phyloP scores from a whole-genome alignment of 2,888 invertebrate species.

The Drosophila mulleri region DNA sequence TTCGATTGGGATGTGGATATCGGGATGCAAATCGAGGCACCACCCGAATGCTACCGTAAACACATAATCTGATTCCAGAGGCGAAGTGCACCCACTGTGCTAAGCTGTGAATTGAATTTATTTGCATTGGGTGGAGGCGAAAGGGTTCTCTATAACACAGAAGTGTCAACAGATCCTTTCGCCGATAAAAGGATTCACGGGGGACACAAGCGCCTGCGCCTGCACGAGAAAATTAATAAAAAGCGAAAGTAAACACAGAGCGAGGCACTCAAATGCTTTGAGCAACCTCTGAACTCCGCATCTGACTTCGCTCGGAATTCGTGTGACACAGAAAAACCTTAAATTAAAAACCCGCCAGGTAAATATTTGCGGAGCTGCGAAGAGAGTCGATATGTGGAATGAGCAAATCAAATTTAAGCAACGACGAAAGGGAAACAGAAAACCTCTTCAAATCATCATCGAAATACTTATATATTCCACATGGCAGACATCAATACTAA shows the following conservation, averaged over 20 bases:
- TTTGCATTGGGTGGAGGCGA: not conserved
- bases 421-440: conserved; percentile 1
- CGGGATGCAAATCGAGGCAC: conserved; percentile 23
- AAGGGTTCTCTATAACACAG: conserved; percentile 8
- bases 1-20: not conserved
- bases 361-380: conserved; percentile 44
- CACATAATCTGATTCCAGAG: conserved; percentile 22
- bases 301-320: not conserved
- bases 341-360: conserved; percentile 50
- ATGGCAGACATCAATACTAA: not conserved
- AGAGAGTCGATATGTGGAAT: not conserved
- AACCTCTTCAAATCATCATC: conserved; percentile 3
- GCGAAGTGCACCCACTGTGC: conserved; percentile 6
- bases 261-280: conserved; percentile 26
- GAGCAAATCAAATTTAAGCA: conserved; percentile 22
- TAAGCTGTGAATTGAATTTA: conserved; percentile 8
- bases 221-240: conserved; percentile 61
- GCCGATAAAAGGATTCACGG: conserved; percentile 15
- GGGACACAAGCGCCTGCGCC: conserved; percentile 19
- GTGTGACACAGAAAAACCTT: conserved; percentile 23
- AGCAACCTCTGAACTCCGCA: conserved; percentile 7
- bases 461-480: not conserved
- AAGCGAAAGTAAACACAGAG: conserved; percentile 48
- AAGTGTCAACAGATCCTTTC: conserved; percentile 40
- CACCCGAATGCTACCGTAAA: conserved; percentile 11